phyloP scores from a whole-genome alignment of 2,888 invertebrate genomes.

The Eutolmus rufibarbis region DNA sequence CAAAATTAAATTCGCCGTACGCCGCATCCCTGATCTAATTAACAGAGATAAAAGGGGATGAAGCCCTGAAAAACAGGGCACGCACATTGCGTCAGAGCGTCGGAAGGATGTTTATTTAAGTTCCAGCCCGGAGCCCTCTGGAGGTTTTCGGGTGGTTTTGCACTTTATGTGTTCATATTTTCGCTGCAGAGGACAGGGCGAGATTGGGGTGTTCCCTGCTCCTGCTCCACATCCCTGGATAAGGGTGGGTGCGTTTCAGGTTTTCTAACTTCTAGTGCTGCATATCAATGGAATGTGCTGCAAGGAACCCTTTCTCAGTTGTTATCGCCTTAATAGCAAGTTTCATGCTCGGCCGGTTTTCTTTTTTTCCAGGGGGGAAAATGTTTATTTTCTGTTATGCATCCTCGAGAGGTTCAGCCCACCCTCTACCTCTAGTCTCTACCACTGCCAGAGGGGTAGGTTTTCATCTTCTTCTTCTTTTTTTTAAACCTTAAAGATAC shows the following conservation, averaged over 20 bases:
- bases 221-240: background rate
- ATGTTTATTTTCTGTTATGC: background rate
- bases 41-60: slow-evolving; percentile 40
- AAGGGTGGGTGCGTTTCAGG: slow-evolving; percentile 1
- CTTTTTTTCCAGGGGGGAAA: background rate
- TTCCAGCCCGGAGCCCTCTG: slow-evolving; percentile 21
- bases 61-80: slow-evolving; percentile 37
- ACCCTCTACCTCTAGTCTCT: background rate
- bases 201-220: background rate
- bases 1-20: slow-evolving; percentile 41
- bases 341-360: slow-evolving; percentile 22
- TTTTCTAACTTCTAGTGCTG: background rate
- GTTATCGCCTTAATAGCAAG: slow-evolving; percentile 19
- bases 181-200: background rate
- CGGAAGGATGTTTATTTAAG: slow-evolving; percentile 36
- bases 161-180: slow-evolving; percentile 37
- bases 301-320: slow-evolving; percentile 24
- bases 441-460: background rate
- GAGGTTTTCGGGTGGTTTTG: slow-evolving; percentile 34
- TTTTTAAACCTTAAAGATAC: background rate
- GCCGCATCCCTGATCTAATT: slow-evolving; percentile 43
- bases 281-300: slow-evolving; percentile 33
- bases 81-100: slow-evolving; percentile 34
- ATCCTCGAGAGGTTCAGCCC: background rate
- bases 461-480: background rate